phyloP scores from a whole-genome alignment of 2,888 invertebrate species.

The Anagyrus pseudococci region DNA sequence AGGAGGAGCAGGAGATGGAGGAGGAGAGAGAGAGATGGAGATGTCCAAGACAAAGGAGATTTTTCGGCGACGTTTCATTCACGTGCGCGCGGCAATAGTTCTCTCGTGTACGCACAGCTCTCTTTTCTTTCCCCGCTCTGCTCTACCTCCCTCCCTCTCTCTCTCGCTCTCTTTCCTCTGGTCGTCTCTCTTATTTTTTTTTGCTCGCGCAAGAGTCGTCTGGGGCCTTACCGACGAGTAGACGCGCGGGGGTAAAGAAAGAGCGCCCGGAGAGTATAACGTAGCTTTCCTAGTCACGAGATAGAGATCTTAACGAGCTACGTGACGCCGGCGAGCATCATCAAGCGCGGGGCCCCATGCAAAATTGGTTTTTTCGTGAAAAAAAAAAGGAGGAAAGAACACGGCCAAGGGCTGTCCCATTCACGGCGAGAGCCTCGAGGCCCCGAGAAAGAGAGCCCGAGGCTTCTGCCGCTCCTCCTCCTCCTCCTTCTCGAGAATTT shows the following conservation, averaged over 20 bases:
- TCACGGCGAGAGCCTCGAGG: conserved; percentile 3
- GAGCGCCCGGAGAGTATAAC: too few species aligned
- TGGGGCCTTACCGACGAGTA: too few species aligned
- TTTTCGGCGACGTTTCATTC: conserved; percentile 39
- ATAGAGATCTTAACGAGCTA: conserved; percentile 30
- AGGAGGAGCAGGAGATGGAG: conserved; percentile 7
- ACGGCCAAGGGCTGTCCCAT: too few species aligned
- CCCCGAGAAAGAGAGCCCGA: background rate
- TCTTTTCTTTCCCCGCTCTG: conserved; percentile 1
- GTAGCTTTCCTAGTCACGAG: conserved; percentile 25
- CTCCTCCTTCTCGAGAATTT: background rate
- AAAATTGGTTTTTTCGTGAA: too few species aligned
- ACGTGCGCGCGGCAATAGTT: background rate
- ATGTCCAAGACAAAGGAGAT: conserved; percentile 29
- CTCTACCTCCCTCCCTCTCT: background rate
- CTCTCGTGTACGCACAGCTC: too few species aligned
- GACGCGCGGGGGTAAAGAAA: too few species aligned
- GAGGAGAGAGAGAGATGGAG: background rate
- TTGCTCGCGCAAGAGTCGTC: background rate
- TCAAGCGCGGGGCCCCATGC: background rate
- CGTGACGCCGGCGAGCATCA: conserved; percentile 23
- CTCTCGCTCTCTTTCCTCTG: background rate
- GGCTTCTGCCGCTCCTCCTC: background rate
- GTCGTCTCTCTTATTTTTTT: background rate
- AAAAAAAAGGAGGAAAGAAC: too few species aligned